phyloP scores from a whole-genome alignment of 2,797 vertebrate genomes.

The Helicolenus hilgendorfi region DNA sequence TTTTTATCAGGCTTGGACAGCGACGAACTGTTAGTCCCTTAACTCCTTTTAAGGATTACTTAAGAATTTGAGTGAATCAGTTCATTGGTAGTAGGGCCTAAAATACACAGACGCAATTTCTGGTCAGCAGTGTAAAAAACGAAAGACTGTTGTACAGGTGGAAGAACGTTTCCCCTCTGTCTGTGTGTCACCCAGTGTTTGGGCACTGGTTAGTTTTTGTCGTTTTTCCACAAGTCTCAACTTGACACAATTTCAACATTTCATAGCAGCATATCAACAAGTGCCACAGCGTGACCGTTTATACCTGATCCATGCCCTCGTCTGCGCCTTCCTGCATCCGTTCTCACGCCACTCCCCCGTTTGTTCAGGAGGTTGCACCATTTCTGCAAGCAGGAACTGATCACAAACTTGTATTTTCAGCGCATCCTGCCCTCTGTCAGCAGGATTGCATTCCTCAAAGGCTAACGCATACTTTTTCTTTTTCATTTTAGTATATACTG shows the following conservation, averaged over 20 bases:
- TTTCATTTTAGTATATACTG: too few species aligned
- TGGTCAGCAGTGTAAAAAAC: background rate
- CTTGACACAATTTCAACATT: slow-evolving; percentile 16
- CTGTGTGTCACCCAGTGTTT: background rate
- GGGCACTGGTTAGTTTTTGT: background rate
- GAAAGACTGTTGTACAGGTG: background rate
- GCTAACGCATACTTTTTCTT: too few species aligned
- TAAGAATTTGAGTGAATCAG: background rate
- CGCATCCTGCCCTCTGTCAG: background rate
- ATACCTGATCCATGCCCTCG: background rate
- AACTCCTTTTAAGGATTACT: background rate
- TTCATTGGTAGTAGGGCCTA: background rate
- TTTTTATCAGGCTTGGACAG: background rate
- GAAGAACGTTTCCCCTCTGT: background rate
- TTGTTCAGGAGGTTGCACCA: slow-evolving; percentile 17
- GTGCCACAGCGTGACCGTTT: slow-evolving; percentile 5
- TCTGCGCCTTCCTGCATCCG: background rate
- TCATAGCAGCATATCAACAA: background rate
- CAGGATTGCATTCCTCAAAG: background rate
- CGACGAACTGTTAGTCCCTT: background rate
- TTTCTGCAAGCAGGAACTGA: slow-evolving; percentile 3
- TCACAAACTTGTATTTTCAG: background rate
- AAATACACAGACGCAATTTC: background rate
- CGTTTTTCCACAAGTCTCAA: background rate
- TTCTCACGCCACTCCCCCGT: background rate